phyloP scores from a whole-genome alignment of 2,888 invertebrate species.

The Napeogenes inachia region DNA sequence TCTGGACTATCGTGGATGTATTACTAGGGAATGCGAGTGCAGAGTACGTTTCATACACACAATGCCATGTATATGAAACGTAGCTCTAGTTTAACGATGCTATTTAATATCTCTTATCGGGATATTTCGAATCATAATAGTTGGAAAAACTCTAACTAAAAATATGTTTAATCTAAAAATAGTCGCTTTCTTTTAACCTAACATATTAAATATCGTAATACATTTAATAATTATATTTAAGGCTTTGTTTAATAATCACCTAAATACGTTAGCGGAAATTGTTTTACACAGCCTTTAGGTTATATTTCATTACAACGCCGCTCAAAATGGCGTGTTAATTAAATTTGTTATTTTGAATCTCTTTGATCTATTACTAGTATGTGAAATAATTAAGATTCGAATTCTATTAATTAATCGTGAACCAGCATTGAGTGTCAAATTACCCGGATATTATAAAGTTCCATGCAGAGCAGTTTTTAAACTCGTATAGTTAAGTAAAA shows the following conservation, averaged over 20 bases:
- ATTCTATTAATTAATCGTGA: slow-evolving; percentile 5
- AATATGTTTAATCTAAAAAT: too few relatives aligned
- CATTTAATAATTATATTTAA: too few relatives aligned
- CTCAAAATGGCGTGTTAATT: slow-evolving; percentile 30
- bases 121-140: too few relatives aligned
- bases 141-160: too few relatives aligned
- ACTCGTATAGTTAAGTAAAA: too few relatives aligned
- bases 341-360: slow-evolving; percentile 17
- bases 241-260: too few relatives aligned
- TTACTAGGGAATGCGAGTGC: not conserved
- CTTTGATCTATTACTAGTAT: slow-evolving; percentile 8
- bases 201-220: too few relatives aligned
- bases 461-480: too few relatives aligned
- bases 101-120: too few relatives aligned
- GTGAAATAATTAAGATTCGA: slow-evolving; percentile 1
- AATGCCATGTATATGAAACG: not conserved
- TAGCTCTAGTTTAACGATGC: too few relatives aligned
- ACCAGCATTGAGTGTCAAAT: not conserved
- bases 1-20: not conserved
- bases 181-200: too few relatives aligned
- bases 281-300: slow-evolving; percentile 26
- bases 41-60: too few relatives aligned
- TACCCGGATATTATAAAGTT: not conserved
- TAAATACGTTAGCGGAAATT: slow-evolving; percentile 20
- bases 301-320: slow-evolving; percentile 26